phyloP scores from a whole-genome alignment of 2,797 vertebrate genomes.

The Anguilla marmorata region DNA sequence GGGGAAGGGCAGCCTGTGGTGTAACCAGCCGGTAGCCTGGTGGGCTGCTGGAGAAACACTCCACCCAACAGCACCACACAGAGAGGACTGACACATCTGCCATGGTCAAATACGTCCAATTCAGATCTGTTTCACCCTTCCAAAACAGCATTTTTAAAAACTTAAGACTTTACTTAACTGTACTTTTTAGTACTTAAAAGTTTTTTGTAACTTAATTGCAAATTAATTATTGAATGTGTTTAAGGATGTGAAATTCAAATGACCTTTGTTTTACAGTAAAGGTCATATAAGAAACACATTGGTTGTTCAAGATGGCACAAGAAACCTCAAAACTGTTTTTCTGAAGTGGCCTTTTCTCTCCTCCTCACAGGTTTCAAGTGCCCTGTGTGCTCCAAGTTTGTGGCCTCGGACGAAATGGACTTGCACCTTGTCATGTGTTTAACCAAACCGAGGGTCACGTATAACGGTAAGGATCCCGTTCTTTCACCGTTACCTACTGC shows the following conservation, averaged over 20 bases:
- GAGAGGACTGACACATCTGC: neutral
- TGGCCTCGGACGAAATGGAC: constrained; percentile 92
- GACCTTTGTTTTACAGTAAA: neutral
- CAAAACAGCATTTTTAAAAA: neutral
- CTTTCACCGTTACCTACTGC: neutral
- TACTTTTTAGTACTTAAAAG: no score
- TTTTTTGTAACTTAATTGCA: neutral
- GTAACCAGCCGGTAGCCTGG: neutral
- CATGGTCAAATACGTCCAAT: neutral
- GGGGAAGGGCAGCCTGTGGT: neutral
- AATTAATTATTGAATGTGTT: neutral
- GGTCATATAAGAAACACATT: neutral
- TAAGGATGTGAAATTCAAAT: neutral
- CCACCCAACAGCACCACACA: neutral
- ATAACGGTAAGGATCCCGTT: constrained; percentile 85
- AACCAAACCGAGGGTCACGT: constrained; percentile 92
- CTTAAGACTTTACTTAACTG: no score
- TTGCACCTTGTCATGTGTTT: constrained; percentile 96
- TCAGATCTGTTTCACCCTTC: neutral
- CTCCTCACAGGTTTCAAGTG: constrained; percentile 86
- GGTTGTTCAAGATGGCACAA: neutral
- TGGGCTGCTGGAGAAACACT: neutral
- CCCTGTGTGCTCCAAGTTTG: constrained; percentile 95
- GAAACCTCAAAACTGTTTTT: neutral
- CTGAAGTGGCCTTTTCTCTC: neutral